phyloP scores from a whole-genome alignment of 53 echinoderm and acorn worm species.

The Holothuria scabra region DNA sequence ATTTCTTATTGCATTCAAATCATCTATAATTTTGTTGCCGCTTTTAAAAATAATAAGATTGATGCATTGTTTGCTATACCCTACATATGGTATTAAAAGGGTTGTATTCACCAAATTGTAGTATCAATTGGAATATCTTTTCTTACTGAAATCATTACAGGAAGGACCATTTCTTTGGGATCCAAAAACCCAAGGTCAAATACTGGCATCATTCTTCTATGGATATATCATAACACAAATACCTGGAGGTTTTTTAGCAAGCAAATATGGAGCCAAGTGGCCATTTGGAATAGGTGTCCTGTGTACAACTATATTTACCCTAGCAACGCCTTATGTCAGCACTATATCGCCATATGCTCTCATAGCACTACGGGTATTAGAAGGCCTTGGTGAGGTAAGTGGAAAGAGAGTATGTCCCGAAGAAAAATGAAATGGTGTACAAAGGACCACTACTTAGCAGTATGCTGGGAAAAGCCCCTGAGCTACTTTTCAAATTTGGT shows the following conservation, averaged over 20 bases:
- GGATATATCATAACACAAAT: constrained; percentile 94
- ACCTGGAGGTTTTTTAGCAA: constrained; percentile 82
- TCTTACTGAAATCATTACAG: constrained; percentile 11
- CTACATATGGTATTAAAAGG: too few relatives aligned
- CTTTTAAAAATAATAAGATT: too few relatives aligned
- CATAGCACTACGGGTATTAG: constrained; percentile 74
- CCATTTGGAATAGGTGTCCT: constrained; percentile 77
- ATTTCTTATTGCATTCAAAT: too few relatives aligned
- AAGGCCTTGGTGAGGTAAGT: constrained; percentile 93
- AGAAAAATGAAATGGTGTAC: too few relatives aligned
- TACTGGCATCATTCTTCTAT: constrained; percentile 92
- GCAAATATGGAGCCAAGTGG: constrained; percentile 77
- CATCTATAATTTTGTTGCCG: too few relatives aligned
- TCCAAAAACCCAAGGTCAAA: constrained; percentile 71
- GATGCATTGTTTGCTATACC: too few relatives aligned
- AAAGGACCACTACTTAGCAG: too few relatives aligned
- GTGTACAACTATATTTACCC: constrained; percentile 83
- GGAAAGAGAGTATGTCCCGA: too few relatives aligned
- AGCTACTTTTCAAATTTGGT: too few relatives aligned
- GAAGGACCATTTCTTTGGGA: constrained; percentile 87
- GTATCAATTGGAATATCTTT: too few relatives aligned
- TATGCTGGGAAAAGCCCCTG: too few relatives aligned
- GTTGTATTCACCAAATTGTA: too few relatives aligned
- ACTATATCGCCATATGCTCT: constrained; percentile 60
- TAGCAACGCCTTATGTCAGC: constrained; percentile 85